A percentile compares a stretch with the other conserved stretches of the same genome.
Evolutionary conservation across 1,140 invertebrate species (phyloP).

Genomic region (Babylonia areolata): DNA sequence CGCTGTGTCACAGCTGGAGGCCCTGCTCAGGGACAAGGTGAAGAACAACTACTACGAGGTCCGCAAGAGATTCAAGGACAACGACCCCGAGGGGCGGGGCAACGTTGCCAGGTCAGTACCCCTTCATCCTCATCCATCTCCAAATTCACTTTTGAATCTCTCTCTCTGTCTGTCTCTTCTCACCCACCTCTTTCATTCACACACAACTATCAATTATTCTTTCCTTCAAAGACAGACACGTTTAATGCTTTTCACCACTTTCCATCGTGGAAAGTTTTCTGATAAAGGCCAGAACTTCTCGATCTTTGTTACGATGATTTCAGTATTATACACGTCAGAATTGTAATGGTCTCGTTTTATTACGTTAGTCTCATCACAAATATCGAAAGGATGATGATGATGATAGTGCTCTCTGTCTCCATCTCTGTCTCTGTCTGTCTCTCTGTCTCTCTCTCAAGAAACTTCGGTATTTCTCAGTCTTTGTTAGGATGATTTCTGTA

Average conservation of each 20-base stretch:
- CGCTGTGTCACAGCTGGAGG: constrained; percentile 61
- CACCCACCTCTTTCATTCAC: neutral
- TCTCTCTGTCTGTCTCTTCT: constrained; percentile 3
- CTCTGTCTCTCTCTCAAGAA: neutral
- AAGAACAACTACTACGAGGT: constrained; percentile 71
- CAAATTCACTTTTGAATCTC: neutral
- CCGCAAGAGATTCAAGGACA: constrained; percentile 73
- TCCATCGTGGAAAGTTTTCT: too few relatives aligned
- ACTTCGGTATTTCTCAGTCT: too few relatives aligned
- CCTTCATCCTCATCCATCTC: neutral
- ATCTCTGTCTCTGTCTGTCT: constrained; percentile 20
- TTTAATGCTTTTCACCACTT: too few relatives aligned
- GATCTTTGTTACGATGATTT: too few relatives aligned
- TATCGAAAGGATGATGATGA: too few relatives aligned
- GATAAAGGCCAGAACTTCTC: too few relatives aligned
- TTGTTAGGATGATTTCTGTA: too few relatives aligned
- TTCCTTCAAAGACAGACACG: too few relatives aligned
- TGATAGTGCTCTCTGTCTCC: constrained; percentile 67
- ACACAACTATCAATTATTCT: neutral
- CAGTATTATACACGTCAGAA: too few relatives aligned
- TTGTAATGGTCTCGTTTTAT: too few relatives aligned
- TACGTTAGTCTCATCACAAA: too few relatives aligned
- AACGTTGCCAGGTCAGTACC: constrained; percentile 72
- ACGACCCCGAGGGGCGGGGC: constrained; percentile 74
- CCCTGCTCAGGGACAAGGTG: constrained; percentile 69